Evolutionary conservation across 2,797 vertebrate species (phyloP).

Genomic region (Enteromius unitaeniatus): DNA sequence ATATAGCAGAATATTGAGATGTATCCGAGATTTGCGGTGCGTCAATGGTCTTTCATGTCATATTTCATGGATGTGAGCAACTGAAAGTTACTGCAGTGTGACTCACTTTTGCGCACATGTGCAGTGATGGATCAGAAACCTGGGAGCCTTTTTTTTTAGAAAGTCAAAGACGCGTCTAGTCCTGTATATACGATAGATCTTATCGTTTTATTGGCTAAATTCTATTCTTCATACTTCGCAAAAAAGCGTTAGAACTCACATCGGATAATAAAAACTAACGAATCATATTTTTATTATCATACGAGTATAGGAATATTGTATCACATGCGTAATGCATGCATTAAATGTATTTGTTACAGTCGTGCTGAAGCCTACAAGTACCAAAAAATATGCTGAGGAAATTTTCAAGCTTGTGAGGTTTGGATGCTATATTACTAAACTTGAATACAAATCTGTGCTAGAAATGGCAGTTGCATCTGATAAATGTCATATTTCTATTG

Average conservation of each 20-base stretch:
- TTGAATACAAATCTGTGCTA: not conserved
- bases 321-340: not conserved
- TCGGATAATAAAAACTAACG: not conserved
- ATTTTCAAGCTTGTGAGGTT: not conserved
- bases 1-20: not conserved
- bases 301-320: not conserved
- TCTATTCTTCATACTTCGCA: not conserved
- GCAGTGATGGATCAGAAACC: constrained; percentile 73
- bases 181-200: constrained; percentile 8
- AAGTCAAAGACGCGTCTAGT: constrained; percentile 60
- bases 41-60: constrained; percentile 30
- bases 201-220: not conserved
- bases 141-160: constrained; percentile 28
- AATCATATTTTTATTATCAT: not conserved
- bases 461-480: not conserved
- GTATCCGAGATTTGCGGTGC: not conserved
- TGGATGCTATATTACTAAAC: not conserved
- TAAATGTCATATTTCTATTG: not conserved
- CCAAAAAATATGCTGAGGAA: not conserved
- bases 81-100: constrained; percentile 86
- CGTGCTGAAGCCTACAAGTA: not conserved
- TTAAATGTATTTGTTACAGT: not conserved
- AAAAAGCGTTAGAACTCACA: not conserved
- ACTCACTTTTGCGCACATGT: constrained; percentile 86
- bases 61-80: constrained; percentile 74